Conservation (phyloP, 2,888 invertebrate species). For the Spodoptera littoralis region DNA sequence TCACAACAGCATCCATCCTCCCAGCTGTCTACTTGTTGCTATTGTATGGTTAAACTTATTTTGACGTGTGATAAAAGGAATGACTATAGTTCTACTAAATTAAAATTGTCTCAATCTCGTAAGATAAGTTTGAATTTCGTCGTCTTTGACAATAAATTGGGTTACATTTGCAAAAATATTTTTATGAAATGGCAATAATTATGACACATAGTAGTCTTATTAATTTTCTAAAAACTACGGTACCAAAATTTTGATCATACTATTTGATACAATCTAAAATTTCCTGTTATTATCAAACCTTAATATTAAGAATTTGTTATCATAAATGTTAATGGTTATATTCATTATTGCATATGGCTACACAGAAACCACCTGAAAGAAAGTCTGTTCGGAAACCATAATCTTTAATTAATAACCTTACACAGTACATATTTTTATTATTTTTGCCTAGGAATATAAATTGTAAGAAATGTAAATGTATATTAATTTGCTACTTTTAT, state of each 20-base stretch:
- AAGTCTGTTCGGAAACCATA: constrained; percentile 34
- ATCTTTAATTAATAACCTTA: no score
- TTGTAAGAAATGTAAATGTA: no score
- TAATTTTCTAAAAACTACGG: neutral
- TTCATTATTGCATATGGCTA: constrained; percentile 31
- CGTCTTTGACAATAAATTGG: constrained; percentile 47
- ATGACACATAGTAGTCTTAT: neutral
- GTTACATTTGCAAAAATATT: constrained; percentile 26
- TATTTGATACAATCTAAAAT: no score
- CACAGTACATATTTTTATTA: no score
- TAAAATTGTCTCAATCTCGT: constrained; percentile 47
- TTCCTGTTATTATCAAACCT: no score
- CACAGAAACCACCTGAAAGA: constrained; percentile 42
- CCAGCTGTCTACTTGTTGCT: constrained; percentile 87
- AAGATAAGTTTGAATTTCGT: constrained; percentile 26
- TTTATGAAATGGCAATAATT: constrained; percentile 48
- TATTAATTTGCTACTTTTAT: no score
- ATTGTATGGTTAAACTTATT: constrained; percentile 73
- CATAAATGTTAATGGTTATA: no score
- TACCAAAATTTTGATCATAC: no score
- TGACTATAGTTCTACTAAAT: constrained; percentile 70
- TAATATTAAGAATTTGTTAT: no score
- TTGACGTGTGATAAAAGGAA: constrained; percentile 73
- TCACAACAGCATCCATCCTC: constrained; percentile 83
- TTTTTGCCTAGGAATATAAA: no score